phyloP scores from a whole-genome alignment of 2,888 invertebrate genomes.

The Campoletis raptor region DNA sequence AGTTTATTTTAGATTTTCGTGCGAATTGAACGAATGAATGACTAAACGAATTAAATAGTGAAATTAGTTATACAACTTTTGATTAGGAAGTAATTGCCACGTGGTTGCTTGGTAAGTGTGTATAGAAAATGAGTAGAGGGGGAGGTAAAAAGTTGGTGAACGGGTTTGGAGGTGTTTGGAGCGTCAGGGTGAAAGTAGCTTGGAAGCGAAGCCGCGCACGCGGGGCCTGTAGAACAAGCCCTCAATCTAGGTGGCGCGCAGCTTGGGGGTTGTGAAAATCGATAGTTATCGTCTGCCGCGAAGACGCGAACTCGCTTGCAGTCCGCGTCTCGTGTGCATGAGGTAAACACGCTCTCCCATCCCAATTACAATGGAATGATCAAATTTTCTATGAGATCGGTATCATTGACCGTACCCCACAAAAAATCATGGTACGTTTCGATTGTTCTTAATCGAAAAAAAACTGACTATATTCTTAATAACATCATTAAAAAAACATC shows the following conservation, averaged over 20 bases:
- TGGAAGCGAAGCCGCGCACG: constrained; percentile 61
- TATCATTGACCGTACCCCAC: constrained; percentile 60
- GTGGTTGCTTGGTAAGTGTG: background rate
- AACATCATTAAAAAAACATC: background rate
- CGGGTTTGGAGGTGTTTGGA: constrained; percentile 38
- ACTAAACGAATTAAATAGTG: background rate
- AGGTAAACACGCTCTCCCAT: constrained; percentile 81
- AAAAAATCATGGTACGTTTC: constrained; percentile 70
- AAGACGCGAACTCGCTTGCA: constrained; percentile 79
- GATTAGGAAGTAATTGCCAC: background rate
- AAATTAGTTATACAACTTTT: background rate
- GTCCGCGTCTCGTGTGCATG: constrained; percentile 83
- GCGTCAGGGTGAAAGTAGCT: constrained; percentile 39
- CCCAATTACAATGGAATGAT: constrained; percentile 81
- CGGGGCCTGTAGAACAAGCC: constrained; percentile 69
- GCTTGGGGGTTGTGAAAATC: constrained; percentile 80
- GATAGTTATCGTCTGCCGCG: constrained; percentile 82
- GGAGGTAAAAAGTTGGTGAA: constrained; percentile 29
- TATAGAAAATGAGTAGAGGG: constrained; percentile 1
- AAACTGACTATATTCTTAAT: background rate
- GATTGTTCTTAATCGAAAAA: constrained; percentile 1
- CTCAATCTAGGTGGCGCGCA: constrained; percentile 82
- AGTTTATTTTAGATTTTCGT: background rate
- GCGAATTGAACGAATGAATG: background rate
- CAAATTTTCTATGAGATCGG: constrained; percentile 68